Percentiles rank a stretch among this genome's conserved stretches.
phyloP scores from a whole-genome alignment of 2,888 invertebrate genomes.

The Halocaridina rubra region DNA sequence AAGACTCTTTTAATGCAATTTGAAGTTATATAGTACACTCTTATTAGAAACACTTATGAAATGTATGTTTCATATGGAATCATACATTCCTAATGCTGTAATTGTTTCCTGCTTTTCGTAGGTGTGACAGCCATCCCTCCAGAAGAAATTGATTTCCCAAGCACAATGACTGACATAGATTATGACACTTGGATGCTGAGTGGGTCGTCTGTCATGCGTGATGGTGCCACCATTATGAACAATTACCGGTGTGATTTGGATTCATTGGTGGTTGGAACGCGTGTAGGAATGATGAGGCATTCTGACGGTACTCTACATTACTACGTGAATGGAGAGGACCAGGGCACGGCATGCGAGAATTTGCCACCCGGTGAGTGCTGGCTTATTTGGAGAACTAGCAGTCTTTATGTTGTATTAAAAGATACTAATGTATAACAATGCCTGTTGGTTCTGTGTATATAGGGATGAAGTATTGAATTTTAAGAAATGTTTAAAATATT shows the following conservation, averaged over 20 bases:
- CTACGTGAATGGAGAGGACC: conserved; percentile 86
- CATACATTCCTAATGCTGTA: neutral
- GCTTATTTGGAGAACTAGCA: no score
- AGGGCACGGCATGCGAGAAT: conserved; percentile 85
- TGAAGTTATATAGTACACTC: neutral
- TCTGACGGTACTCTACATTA: conserved; percentile 86
- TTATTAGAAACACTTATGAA: neutral
- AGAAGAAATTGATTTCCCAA: conserved; percentile 87
- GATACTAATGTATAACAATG: no score
- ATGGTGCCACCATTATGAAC: conserved; percentile 78
- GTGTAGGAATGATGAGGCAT: conserved; percentile 89
- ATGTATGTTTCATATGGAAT: neutral
- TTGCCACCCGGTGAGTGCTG: conserved; percentile 73
- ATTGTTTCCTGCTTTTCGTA: conserved; percentile 66
- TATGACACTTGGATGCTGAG: conserved; percentile 94
- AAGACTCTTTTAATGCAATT: no score
- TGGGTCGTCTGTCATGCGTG: conserved; percentile 89
- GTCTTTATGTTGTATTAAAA: no score
- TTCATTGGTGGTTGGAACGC: conserved; percentile 80
- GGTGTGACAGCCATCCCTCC: conserved; percentile 91
- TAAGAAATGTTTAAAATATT: no score
- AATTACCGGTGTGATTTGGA: conserved; percentile 90
- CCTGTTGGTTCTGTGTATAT: no score
- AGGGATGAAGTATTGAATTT: no score
- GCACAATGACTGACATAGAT: conserved; percentile 91